Evolutionary conservation across 2,113 vertebrate species (phyloP), one percentile per base, ranked within the genome.

Genomic region (Uropsilus gracilis): DNA sequence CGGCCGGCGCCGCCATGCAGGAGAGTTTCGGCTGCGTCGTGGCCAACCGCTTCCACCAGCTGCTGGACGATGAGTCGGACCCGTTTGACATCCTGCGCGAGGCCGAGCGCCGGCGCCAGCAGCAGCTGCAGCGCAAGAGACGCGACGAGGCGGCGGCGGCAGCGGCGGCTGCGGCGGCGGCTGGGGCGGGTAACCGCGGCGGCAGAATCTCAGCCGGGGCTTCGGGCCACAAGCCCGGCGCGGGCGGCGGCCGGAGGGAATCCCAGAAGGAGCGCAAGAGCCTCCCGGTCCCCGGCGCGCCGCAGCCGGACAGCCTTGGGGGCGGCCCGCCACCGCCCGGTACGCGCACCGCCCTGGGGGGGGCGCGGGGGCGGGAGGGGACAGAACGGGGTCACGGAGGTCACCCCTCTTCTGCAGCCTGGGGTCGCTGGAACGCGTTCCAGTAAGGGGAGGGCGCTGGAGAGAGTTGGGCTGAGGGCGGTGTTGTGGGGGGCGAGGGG

Each of bases 31-130:
- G 99, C 6, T 99, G 99, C 96, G 96, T 95, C 0, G 98, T 99
- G 57, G 98, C 98, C 72, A 99, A 99, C 97, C 98, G 99, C 96
- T 99, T 99, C 97, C 98, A 98, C 83, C 97, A 98, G 78, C 99
- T 99, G 46, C 98, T 99, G 94, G 99, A 99, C 90, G 99, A 99
- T 75, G 99, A 99, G 9, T 98, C 98, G 1, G 99, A 99, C 96
- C 99, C 99, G 37, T 99, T 99, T 89, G 99, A 99, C 95, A 50
- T 98, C 81, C 98, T 99, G 32, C 98, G 95, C 39, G 97, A 98
- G 93, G 98, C 98, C 32, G 98, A 98, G 81, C 96, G 94, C 77
- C 98, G 97, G 71, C 98, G 97, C 94, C 98, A 98, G 97, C 97
- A 98, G 81, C 98, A 98, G 1, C 96, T 96, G 94, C 97, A 96